phyloP scores from a whole-genome alignment of 2,113 vertebrate genomes.

The Scomber colias region DNA sequence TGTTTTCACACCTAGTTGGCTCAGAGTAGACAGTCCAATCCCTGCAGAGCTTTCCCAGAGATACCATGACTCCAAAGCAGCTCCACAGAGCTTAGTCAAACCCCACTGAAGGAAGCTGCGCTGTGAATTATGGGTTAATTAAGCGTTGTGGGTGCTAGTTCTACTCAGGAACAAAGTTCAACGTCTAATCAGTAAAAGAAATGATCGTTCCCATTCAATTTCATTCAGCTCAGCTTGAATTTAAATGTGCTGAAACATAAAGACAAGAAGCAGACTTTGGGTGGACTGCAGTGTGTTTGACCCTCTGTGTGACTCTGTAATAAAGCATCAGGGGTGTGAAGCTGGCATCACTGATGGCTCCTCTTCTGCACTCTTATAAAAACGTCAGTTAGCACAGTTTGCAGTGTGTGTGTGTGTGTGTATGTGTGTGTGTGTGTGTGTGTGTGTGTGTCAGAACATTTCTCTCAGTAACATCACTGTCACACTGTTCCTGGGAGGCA shows the following conservation, averaged over 20 bases:
- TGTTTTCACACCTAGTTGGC: not conserved
- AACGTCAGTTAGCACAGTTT: conserved; percentile 26
- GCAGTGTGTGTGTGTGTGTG: not conserved
- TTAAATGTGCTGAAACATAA: not conserved
- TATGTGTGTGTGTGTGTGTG: not conserved
- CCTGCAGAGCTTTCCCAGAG: not conserved
- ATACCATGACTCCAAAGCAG: not conserved
- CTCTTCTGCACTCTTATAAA: not conserved
- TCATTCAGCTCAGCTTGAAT: not conserved
- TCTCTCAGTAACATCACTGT: conserved; percentile 7
- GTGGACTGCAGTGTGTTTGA: not conserved
- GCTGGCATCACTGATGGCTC: conserved; percentile 1
- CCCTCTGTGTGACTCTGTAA: not conserved
- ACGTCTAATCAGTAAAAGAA: too few species aligned
- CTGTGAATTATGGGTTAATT: not conserved
- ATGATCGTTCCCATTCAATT: not conserved
- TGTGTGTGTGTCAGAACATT: not conserved
- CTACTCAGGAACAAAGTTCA: too few species aligned
- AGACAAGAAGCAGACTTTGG: not conserved
- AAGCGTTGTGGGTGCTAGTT: not conserved
- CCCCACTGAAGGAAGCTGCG: not conserved
- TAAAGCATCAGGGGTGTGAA: not conserved
- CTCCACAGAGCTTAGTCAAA: not conserved
- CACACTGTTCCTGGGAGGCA: conserved; percentile 43
- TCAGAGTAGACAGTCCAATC: not conserved